A percentile compares a stretch with the other conserved stretches of the same genome.
Evolutionary conservation across 2,888 invertebrate species (phyloP).

Genomic region (Marronus borbonicus): DNA sequence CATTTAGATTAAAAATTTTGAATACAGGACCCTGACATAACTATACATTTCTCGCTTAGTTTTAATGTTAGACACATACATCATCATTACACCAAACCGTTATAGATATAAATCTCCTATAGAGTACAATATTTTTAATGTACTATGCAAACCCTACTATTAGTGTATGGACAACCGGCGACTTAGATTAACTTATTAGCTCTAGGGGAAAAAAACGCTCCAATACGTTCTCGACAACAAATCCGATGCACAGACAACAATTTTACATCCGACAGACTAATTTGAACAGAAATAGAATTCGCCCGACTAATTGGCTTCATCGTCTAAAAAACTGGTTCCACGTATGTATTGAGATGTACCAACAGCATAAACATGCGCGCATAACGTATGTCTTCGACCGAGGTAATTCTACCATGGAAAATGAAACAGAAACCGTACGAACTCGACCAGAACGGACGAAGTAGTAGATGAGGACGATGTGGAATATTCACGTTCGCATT

Average conservation of each 20-base stretch:
- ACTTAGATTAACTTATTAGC: no score
- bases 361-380: not conserved
- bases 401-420: not conserved
- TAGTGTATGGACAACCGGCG: no score
- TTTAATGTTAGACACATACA: no score
- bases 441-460: conserved; percentile 10
- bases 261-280: not conserved
- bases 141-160: no score
- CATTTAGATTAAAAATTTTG: no score
- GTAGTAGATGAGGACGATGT: not conserved
- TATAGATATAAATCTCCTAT: no score
- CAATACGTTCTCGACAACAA: no score
- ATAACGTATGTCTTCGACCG: not conserved
- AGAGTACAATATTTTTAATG: no score
- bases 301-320: not conserved
- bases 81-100: no score
- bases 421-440: conserved; percentile 2
- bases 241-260: not conserved
- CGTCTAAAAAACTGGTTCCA: conserved; percentile 1
- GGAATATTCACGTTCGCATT: not conserved
- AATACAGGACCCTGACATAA: no score
- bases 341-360: not conserved
- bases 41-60: no score
- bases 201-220: no score
- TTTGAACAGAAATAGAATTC: conserved; percentile 6